phyloP scores from a whole-genome alignment of 2,113 vertebrate genomes.

The Myxocyprinus asiaticus region DNA sequence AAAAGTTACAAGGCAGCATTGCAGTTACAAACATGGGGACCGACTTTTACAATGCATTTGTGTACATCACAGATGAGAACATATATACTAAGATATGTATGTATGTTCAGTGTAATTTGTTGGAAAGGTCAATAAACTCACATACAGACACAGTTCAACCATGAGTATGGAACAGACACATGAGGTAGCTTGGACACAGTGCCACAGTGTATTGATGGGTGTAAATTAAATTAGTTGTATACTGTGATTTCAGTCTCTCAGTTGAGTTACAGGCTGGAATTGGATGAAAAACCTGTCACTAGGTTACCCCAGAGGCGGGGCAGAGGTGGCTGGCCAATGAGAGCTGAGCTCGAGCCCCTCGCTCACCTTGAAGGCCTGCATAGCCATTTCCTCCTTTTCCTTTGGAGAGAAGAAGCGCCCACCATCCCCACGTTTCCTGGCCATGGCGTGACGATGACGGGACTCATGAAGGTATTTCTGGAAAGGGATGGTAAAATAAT shows the following conservation, averaged over 20 bases:
- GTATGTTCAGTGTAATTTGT: neutral
- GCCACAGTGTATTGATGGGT: constrained; percentile 14
- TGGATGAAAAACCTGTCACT: constrained; percentile 1
- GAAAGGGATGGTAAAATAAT: neutral
- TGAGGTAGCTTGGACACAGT: constrained; percentile 25
- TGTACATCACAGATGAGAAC: neutral
- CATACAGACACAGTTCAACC: constrained; percentile 1
- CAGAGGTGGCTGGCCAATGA: constrained; percentile 43
- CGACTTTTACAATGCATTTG: neutral
- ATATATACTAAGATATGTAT: constrained; percentile 23
- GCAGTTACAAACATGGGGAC: constrained; percentile 7
- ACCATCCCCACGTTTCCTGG: constrained; percentile 92
- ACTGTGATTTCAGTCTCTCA: constrained; percentile 3
- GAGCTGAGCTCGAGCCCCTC: constrained; percentile 46
- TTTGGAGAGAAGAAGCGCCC: constrained; percentile 97
- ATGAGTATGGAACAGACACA: constrained; percentile 9
- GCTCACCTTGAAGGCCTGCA: constrained; percentile 58
- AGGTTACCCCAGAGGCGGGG: constrained; percentile 43
- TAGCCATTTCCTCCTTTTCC: constrained; percentile 86
- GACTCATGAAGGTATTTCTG: constrained; percentile 99
- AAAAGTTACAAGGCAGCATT: neutral
- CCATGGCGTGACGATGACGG: constrained; percentile 95
- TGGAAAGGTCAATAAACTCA: neutral
- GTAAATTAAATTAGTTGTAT: constrained; percentile 25
- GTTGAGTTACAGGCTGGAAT: constrained; percentile 10